Percentiles rank a stretch among this genome's conserved stretches.
phyloP scores from a whole-genome alignment of 2,888 invertebrate genomes.

The Cheilosia vulpina region DNA sequence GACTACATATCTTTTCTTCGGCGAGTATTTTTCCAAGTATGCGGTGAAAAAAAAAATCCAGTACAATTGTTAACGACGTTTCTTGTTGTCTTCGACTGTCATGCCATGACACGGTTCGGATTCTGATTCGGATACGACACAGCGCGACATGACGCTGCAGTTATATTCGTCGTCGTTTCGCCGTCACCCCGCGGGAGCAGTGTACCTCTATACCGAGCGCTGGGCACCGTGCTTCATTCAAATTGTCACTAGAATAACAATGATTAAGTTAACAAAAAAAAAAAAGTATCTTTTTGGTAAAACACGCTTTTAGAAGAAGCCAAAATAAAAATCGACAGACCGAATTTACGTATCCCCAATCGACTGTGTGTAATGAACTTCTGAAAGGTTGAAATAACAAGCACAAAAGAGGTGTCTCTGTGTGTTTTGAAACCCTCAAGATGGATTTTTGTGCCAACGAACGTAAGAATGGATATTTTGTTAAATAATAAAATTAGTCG shows the following conservation, averaged over 20 bases:
- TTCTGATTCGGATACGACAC: conserved; percentile 13
- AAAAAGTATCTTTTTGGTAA: conserved; percentile 47
- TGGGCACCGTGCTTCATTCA: conserved; percentile 7
- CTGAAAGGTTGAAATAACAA: conserved; percentile 48
- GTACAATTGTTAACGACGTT: conserved; percentile 58
- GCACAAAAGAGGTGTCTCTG: conserved; percentile 20
- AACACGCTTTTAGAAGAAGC: conserved; percentile 36
- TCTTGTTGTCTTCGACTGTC: conserved; percentile 41
- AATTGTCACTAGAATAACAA: conserved; percentile 51
- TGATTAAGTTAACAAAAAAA: conserved; percentile 27
- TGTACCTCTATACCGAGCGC: conserved; percentile 6
- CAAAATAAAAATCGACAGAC: conserved; percentile 7
- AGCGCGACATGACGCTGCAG: conserved; percentile 42
- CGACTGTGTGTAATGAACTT: conserved; percentile 36
- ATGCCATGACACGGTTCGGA: not conserved
- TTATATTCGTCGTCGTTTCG: conserved; percentile 1
- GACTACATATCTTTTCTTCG: not conserved
- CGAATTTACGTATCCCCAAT: not conserved
- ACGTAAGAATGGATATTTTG: conserved; percentile 47
- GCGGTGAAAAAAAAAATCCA: conserved; percentile 7
- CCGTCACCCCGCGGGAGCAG: conserved; percentile 23
- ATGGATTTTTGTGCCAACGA: conserved; percentile 17
- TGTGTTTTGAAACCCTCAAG: conserved; percentile 36
- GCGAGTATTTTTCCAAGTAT: conserved; percentile 34
- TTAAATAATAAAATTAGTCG: conserved; percentile 61